These are phyloP conservation scores for Cyprinella venusta DNA, from an alignment of 2,797 vertebrate genomes.

Conservation along the genomic window DNA sequence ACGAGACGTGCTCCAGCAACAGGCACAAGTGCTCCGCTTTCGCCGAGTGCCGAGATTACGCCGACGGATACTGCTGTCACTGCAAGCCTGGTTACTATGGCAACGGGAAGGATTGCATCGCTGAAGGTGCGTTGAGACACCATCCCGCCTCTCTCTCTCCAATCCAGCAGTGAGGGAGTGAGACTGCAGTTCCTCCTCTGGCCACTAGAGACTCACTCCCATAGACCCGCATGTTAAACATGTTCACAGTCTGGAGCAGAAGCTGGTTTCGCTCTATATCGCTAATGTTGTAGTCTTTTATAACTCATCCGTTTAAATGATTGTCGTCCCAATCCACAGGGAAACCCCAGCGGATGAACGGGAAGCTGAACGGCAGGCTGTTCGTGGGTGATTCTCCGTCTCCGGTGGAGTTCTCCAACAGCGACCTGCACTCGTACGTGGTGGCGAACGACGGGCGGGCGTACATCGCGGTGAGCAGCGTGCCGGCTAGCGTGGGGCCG, in stretches of 20 bases:
- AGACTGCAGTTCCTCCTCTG: too few relatives aligned
- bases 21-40: conserved; percentile 89
- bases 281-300: too few relatives aligned
- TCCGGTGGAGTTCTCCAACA: conserved; percentile 81
- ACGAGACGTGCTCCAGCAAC: conserved; percentile 85
- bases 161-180: too few relatives aligned
- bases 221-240: too few relatives aligned
- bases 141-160: too few relatives aligned
- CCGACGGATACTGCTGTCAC: conserved; percentile 89
- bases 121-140: conserved; percentile 80
- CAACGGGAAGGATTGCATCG: conserved; percentile 91
- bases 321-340: conserved; percentile 71
- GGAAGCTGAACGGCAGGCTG: conserved; percentile 88
- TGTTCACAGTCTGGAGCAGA: too few relatives aligned
- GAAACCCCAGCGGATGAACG: conserved; percentile 93
- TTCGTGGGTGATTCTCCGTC: conserved; percentile 81
- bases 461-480: conserved; percentile 93
- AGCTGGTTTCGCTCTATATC: too few relatives aligned
- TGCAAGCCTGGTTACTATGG: conserved; percentile 93
- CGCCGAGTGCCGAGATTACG: conserved; percentile 86
- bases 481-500: conserved; percentile 81
- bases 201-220: too few relatives aligned
- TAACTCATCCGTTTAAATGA: too few relatives aligned
- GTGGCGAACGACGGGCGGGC: conserved; percentile 95
- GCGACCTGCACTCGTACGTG: conserved; percentile 94